Percentiles rank a stretch among this genome's conserved stretches.
Conservation (phyloP, 1,140 invertebrate species). For the Caenorhabditis latens region DNA sequence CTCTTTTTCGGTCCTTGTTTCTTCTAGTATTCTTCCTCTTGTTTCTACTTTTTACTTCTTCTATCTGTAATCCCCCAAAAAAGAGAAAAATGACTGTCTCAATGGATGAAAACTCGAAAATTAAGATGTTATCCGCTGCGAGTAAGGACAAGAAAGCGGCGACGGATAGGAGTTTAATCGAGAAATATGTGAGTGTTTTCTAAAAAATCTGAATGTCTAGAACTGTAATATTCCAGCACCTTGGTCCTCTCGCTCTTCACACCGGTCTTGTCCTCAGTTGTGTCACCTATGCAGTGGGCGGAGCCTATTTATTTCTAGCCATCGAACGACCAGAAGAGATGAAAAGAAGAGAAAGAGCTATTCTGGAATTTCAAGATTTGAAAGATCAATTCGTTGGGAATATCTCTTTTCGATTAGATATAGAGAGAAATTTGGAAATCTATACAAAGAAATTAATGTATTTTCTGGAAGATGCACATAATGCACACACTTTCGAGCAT, state of each 20-base stretch:
- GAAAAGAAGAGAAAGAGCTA: slow-evolving; percentile 36
- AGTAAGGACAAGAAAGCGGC: slow-evolving; percentile 39
- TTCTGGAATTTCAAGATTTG: slow-evolving; percentile 21
- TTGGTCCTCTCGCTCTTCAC: slow-evolving; percentile 43
- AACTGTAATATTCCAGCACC: neutral
- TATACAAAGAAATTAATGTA: slow-evolving; percentile 13
- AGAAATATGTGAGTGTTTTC: slow-evolving; percentile 42
- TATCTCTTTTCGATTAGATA: neutral
- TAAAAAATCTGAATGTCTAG: neutral
- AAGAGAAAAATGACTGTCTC: slow-evolving; percentile 24
- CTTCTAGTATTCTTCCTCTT: neutral
- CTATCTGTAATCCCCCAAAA: too few relatives aligned
- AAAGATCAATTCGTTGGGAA: slow-evolving; percentile 39
- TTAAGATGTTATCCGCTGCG: slow-evolving; percentile 37
- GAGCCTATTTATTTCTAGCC: slow-evolving; percentile 54
- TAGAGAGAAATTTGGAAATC: neutral
- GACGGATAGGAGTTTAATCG: slow-evolving; percentile 17
- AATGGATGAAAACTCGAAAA: slow-evolving; percentile 15
- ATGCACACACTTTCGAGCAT: slow-evolving; percentile 54
- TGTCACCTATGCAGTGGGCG: slow-evolving; percentile 50
- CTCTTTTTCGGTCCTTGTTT: neutral
- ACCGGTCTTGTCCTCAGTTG: slow-evolving; percentile 54
- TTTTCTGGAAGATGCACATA: slow-evolving; percentile 26
- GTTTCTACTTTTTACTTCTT: too few relatives aligned
- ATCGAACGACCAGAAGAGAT: slow-evolving; percentile 60